A percentile compares a stretch with the other conserved stretches of the same genome.
Evolutionary conservation across 2,113 vertebrate species (phyloP).

Genomic region (Oryzias celebensis): DNA sequence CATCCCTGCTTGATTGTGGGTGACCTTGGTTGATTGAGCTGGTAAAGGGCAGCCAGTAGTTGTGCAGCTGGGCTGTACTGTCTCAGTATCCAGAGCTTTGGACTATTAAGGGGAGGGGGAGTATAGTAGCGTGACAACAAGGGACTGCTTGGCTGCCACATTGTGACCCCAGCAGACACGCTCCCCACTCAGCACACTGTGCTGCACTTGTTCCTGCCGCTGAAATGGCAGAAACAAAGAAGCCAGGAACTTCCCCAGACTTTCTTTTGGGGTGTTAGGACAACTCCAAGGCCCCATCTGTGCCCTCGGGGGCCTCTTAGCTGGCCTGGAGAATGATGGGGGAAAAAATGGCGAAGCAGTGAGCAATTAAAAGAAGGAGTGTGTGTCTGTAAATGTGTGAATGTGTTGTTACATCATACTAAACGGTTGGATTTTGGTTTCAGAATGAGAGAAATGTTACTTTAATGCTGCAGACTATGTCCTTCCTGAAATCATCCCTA

Average conservation of each 20-base stretch:
- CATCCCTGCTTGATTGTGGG: conserved; percentile 66
- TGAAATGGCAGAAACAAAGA: conserved; percentile 43
- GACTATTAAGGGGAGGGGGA: conserved; percentile 19
- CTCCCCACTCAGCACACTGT: conserved; percentile 60
- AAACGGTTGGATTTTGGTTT: no score
- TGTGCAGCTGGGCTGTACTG: conserved; percentile 66
- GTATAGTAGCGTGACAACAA: conserved; percentile 63
- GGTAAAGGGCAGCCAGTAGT: conserved; percentile 60
- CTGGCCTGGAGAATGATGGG: conserved; percentile 44
- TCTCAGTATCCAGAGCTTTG: conserved; percentile 37
- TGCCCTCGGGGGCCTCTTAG: conserved; percentile 59
- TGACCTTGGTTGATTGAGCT: conserved; percentile 71
- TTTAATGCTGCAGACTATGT: no score
- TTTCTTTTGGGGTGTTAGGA: conserved; percentile 73
- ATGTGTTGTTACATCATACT: conserved; percentile 27
- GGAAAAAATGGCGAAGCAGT: conserved; percentile 45
- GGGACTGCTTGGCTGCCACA: conserved; percentile 36
- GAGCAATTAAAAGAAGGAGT: conserved; percentile 43
- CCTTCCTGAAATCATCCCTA: no score
- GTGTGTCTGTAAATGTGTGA: conserved; percentile 7
- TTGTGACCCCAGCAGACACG: conserved; percentile 57
- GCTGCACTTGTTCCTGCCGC: conserved; percentile 75
- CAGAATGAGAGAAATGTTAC: no score
- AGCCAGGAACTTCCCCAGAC: conserved; percentile 64
- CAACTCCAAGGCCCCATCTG: conserved; percentile 67